Percentiles rank a stretch among this genome's conserved stretches.
phyloP scores from a whole-genome alignment of 2,888 invertebrate genomes.

The Melanchra persicariae region DNA sequence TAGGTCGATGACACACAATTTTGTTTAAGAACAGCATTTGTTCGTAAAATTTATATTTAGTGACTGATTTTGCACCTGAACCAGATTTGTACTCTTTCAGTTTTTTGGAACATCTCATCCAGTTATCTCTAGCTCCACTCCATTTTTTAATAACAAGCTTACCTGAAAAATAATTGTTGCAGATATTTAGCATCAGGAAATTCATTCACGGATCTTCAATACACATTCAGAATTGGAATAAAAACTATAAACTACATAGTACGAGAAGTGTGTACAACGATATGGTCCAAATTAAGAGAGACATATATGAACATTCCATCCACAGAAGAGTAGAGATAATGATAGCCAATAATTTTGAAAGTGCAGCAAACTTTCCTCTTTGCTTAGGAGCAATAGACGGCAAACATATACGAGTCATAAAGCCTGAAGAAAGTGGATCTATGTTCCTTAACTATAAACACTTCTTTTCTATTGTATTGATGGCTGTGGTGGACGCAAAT shows the following conservation, averaged over 20 bases:
- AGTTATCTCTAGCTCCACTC: constrained; percentile 64
- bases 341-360: constrained; percentile 52
- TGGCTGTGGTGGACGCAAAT: constrained; percentile 48
- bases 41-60: constrained; percentile 62
- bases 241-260: constrained; percentile 61
- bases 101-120: constrained; percentile 68
- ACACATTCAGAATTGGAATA: constrained; percentile 53
- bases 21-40: constrained; percentile 51
- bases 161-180: constrained; percentile 34
- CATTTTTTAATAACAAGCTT: constrained; percentile 47
- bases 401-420: constrained; percentile 51
- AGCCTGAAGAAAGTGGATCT: constrained; percentile 47
- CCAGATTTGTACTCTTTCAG: constrained; percentile 65
- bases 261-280: constrained; percentile 51
- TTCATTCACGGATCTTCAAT: constrained; percentile 64
- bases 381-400: no score
- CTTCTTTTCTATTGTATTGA: constrained; percentile 27
- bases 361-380: no score
- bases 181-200: constrained; percentile 53
- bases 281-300: no score
- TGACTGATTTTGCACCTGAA: constrained; percentile 60
- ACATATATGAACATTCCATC: constrained; percentile 55
- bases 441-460: constrained; percentile 36
- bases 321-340: constrained; percentile 28
- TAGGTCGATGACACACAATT: constrained; percentile 41